Evolutionary conservation across 53 echinoderm and acorn worm species (phyloP), one percentile per base, ranked within the genome.

Genomic region (Patiria pectinifera): DNA sequence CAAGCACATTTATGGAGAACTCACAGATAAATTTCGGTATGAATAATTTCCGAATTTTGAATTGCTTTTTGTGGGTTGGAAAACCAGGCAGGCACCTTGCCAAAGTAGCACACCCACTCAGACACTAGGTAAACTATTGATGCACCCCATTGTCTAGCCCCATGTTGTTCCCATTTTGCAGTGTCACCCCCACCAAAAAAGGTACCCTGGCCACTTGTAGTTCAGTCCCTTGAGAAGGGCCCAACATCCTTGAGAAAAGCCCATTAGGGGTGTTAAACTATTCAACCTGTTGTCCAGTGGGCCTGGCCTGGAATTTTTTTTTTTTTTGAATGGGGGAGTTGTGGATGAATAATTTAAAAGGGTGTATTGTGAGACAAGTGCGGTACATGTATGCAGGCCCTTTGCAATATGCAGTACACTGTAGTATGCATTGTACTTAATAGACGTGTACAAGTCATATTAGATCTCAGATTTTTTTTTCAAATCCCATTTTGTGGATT

Each of bases 301-400:
- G 74, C 24, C 21, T 13, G 12, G 79, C 45, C 43, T 78, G 47
- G 45, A 44, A 3, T 21, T 35, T 11, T 25, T 13, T 78, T 78
- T 46, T 78, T 13, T 78, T 78, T 46, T 78, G 79, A 78, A 76
- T 76, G 76, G 76, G 35, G 76, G 18, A 76, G 19, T 8, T 25
- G 24, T 76, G 14, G 22, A 22, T 76, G 76, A 76, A 76, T 76
- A 23, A 76, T 76, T 71, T 15, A 76, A 76, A 25, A 22, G 66
- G 43, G 25, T 76, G 35, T 35, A 35, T 35, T 35, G 35, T 35
- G 71, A 21, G 71, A 21, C 22, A 21, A 21, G 76, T 24, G 76
- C 9, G 26, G 43, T 76, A 35, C 25, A 10, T 24, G 35, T 35
- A 75, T 23, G 9, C 14, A 0, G 19, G 66, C 12, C 66, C 15